Percentiles rank a stretch among this genome's conserved stretches.
These are phyloP conservation scores for Suricata suricatta DNA, from an alignment of 2,113 vertebrate genomes.

Conservation along the genomic window DNA sequence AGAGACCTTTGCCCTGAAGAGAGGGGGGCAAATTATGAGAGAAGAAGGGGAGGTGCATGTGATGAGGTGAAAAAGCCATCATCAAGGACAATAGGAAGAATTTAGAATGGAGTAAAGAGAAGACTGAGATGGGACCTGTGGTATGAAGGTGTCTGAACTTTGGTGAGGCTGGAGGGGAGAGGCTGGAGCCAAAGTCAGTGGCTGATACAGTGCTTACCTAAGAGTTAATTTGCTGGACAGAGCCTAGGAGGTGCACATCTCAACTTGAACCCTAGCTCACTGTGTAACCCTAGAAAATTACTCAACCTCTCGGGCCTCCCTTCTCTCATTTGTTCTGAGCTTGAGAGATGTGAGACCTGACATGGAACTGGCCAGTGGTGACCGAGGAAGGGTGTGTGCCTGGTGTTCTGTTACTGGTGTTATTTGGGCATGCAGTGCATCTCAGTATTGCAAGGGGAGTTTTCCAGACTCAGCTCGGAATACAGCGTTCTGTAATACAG, in stretches of 20 bases:
- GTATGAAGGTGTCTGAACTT: not conserved
- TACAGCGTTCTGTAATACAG: not conserved
- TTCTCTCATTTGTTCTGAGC: not conserved
- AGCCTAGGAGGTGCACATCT: not conserved
- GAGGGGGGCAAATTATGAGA: not conserved
- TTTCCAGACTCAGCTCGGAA: not conserved
- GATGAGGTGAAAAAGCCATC: not conserved
- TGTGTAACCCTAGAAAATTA: not conserved
- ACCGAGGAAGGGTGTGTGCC: not conserved
- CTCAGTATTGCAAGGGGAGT: not conserved
- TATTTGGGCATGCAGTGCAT: too few species aligned
- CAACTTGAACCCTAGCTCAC: not conserved
- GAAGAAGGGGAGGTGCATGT: not conserved
- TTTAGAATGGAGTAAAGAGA: not conserved
- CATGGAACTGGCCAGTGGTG: not conserved
- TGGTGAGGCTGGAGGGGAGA: not conserved
- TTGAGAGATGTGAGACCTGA: not conserved
- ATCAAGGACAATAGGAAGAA: not conserved
- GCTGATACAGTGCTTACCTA: not conserved
- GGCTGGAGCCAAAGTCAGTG: too few species aligned
- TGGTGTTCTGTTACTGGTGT: not conserved
- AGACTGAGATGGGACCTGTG: not conserved
- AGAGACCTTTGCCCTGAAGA: not conserved
- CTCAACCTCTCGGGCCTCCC: not conserved
- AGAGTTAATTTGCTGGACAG: not conserved